Base-by-base conservation (phyloP, 2,113 vertebrate genomes). In the Otocyon megalotis region DNA sequence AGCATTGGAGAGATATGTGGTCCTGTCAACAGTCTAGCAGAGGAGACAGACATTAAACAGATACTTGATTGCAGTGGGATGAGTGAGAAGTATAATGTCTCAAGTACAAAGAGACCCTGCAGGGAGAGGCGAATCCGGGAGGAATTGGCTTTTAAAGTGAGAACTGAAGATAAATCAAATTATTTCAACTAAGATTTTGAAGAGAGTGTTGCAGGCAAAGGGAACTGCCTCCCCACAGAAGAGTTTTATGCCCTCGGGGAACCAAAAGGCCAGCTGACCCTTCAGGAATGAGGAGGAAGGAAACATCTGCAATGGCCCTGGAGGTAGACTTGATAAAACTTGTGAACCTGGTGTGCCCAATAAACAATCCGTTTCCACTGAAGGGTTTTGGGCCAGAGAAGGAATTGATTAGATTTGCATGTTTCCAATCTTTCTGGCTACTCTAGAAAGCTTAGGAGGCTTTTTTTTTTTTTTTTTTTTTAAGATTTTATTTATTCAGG, bases 311-410 rank as follows among this genome's bases (percentile, higher is more conserved):
- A 92, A 35, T 16, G 13, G 30, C 54, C 84, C 53, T 71, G 24
- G 35, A 88, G 67, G 67, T 79, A 65, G 62, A 80, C 87, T 63
- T 63, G 37, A 53, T 72, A 65, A 81, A 74, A 92, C 15, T 79
- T 77, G 60, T 43, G 81, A 86, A 81, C 72, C 22, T n/a, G 22
- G 35, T 56, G 13, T 65, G 16, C 50, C 92, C 94, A 58, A 54
- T 77, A 30, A 93, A 79, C 60, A 92, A 12, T 65, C 53, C 28
- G 14, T 82, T 93, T 97, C 86, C 95, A 93, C 13, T 71, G 76
- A 88, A 90, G 12, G 65, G 28, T 90, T 93, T 96, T 76, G 79
- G 48, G 56, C 26, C 26, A 3, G 50, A 94, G 71, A 96, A 77
- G 77, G 8, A 91, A 79, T 79, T 65, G 43, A 83, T 87, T 65